phyloP scores from a whole-genome alignment of 2,888 invertebrate genomes.

The Stenurella melanura region DNA sequence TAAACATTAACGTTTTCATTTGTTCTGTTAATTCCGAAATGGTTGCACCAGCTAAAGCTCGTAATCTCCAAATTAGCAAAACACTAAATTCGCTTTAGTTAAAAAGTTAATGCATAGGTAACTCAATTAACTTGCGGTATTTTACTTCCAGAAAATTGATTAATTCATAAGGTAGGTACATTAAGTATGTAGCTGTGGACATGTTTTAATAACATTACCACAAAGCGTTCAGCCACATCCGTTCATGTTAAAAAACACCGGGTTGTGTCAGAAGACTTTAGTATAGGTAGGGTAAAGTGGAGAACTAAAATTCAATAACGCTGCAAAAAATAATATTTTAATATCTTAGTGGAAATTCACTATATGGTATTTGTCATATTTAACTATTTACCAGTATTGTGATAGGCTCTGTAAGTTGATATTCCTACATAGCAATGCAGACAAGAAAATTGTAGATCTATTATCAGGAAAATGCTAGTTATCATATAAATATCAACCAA shows the following conservation, averaged over 20 bases:
- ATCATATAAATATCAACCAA: too few species aligned
- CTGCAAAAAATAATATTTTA: too few species aligned
- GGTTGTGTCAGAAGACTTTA: conserved; percentile 4
- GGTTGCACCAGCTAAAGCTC: background rate
- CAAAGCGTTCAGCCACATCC: conserved; percentile 26
- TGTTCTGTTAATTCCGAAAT: too few species aligned
- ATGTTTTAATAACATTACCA: conserved; percentile 32
- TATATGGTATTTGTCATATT: too few species aligned
- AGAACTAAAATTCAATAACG: background rate
- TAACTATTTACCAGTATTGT: too few species aligned
- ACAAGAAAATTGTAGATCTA: too few species aligned
- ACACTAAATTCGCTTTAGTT: conserved; percentile 6
- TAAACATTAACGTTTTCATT: too few species aligned
- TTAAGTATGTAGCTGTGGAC: conserved; percentile 18
- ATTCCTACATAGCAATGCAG: too few species aligned
- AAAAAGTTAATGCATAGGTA: conserved; percentile 3
- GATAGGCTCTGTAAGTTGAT: too few species aligned
- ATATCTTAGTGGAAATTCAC: too few species aligned
- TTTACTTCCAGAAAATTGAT: conserved; percentile 17
- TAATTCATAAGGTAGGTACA: conserved; percentile 15
- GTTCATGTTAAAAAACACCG: conserved; percentile 22
- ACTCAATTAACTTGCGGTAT: conserved; percentile 5
- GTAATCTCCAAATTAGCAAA: background rate
- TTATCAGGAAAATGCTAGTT: too few species aligned
- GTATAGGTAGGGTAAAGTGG: conserved; percentile 7